phyloP scores from a whole-genome alignment of 2,113 vertebrate genomes.

The Calypte anna region DNA sequence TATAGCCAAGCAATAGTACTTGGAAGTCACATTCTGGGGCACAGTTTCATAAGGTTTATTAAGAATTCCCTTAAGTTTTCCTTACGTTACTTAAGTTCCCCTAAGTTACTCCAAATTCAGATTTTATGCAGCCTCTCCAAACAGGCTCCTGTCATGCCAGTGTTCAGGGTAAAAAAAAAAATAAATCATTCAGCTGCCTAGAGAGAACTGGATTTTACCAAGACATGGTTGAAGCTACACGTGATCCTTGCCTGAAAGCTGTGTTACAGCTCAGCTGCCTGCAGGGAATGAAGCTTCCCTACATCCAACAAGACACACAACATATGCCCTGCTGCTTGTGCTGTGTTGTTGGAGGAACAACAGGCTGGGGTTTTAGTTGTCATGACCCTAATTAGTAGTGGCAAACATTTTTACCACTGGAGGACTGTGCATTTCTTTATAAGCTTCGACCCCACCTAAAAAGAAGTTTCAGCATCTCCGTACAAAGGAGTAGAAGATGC shows the following conservation, averaged over 20 bases:
- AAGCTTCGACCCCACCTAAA: not conserved
- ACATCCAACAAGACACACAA: not conserved
- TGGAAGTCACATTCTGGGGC: not conserved
- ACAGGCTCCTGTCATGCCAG: not conserved
- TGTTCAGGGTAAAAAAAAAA: not conserved
- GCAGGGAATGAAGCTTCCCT: not conserved
- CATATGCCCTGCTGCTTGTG: not conserved
- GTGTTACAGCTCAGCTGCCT: not conserved
- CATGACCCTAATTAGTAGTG: not conserved
- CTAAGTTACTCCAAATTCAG: not conserved
- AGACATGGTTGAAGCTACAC: not conserved
- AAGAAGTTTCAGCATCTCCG: not conserved
- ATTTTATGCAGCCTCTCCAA: not conserved
- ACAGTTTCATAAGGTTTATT: not conserved
- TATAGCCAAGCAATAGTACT: not conserved
- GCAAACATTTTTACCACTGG: slow-evolving; percentile 19
- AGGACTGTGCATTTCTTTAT: not conserved
- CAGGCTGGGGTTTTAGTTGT: slow-evolving; percentile 39
- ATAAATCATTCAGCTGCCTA: not conserved
- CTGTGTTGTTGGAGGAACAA: not conserved
- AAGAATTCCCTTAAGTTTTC: not conserved
- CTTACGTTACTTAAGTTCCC: not conserved
- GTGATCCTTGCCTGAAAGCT: not conserved
- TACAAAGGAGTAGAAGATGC: not conserved
- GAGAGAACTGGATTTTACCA: not conserved